Conservation (phyloP, 2,797 vertebrate species). For the Margarornis squamiger region DNA sequence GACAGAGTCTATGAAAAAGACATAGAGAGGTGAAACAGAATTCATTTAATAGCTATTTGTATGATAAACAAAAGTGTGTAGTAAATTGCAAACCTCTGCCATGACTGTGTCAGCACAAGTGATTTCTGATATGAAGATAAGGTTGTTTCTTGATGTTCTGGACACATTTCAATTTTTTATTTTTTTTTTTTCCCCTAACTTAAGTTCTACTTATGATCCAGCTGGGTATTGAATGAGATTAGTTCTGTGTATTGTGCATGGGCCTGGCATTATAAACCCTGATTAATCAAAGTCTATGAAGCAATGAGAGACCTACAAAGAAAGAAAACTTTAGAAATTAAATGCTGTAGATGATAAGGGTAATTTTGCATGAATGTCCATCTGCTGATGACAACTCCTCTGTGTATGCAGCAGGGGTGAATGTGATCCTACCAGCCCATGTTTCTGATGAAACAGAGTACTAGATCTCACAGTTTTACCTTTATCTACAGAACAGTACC, state of each 20-base stretch:
- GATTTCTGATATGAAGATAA: not conserved
- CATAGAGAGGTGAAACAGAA: not conserved
- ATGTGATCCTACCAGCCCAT: rapidly evolving
- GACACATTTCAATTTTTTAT: not conserved
- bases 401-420: not conserved
- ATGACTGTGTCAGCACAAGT: not conserved
- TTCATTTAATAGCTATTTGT: not conserved
- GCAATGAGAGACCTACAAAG: not conserved
- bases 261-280: not conserved
- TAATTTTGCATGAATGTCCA: not conserved
- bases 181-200: not conserved
- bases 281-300: not conserved
- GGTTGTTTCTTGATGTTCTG: not conserved
- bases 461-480: not conserved
- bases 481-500: not conserved
- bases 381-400: not conserved
- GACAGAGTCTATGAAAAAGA: not conserved
- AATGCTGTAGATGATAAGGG: not conserved
- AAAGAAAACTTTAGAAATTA: not conserved
- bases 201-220: not conserved
- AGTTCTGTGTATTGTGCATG: not conserved
- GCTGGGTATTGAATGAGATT: not conserved
- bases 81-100: not conserved
- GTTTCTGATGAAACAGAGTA: not conserved
- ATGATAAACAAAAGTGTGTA: not conserved